A percentile compares a stretch with the other conserved stretches of the same genome.
These are phyloP conservation scores for Oscheius sp. DNA, from an alignment of 2,888 invertebrate genomes.

Conservation along the genomic window DNA sequence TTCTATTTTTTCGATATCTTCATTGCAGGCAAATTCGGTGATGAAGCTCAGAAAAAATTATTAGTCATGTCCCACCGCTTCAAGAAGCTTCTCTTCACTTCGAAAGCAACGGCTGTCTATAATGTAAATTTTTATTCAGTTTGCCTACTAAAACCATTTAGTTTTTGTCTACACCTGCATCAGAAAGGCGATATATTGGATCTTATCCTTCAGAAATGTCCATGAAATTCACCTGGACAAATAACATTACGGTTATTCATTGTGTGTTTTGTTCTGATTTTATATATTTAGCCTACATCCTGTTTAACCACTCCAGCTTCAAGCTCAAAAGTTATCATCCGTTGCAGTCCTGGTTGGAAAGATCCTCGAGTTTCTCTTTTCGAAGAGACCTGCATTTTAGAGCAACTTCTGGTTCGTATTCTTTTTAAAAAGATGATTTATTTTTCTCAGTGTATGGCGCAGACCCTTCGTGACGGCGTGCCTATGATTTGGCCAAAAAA, in stretches of 20 bases:
- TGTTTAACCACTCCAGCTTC: conserved; percentile 26
- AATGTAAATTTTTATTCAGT: conserved; percentile 13
- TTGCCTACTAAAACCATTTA: not conserved
- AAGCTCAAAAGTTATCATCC: conserved; percentile 17
- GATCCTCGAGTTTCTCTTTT: conserved; percentile 31
- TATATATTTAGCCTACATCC: conserved; percentile 6
- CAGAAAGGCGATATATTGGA: conserved; percentile 6
- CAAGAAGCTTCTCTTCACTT: not conserved
- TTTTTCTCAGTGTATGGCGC: conserved; percentile 14
- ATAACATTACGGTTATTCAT: not conserved
- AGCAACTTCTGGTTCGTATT: conserved; percentile 30
- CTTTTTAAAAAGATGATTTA: not conserved
- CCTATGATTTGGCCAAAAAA: conserved; percentile 33
- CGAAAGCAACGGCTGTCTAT: conserved; percentile 30
- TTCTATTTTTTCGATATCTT: not conserved
- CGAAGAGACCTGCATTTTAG: conserved; percentile 21
- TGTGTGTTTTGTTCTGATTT: not conserved
- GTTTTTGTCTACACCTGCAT: not conserved
- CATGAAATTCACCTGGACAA: conserved; percentile 28
- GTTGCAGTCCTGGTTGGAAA: conserved; percentile 37
- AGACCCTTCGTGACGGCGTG: conserved; percentile 5
- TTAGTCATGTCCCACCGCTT: conserved; percentile 14
- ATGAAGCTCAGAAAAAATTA: not conserved
- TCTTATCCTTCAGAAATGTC: conserved; percentile 4
- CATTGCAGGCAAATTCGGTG: not conserved